These are phyloP conservation scores for Dromiciops gliroides DNA, from an alignment of 2,113 vertebrate genomes.

Conservation along the genomic window DNA sequence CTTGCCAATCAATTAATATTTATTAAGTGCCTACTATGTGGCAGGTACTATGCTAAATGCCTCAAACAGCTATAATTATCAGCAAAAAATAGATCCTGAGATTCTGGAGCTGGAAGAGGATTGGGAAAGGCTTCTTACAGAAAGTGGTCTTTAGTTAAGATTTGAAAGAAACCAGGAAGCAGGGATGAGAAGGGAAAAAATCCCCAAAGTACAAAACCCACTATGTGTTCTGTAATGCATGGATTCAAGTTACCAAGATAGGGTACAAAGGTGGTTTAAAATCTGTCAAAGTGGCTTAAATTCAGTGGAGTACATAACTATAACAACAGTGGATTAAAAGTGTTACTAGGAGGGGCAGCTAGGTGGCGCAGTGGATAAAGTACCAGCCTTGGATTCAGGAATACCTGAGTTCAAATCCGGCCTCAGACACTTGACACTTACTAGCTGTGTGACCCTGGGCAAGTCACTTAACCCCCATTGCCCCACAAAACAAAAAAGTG, in stretches of 20 bases:
- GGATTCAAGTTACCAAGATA: background rate
- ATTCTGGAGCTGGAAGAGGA: background rate
- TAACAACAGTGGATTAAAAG: background rate
- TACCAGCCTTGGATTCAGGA: too few relatives aligned
- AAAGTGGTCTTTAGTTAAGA: too few relatives aligned
- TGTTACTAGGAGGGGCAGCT: background rate
- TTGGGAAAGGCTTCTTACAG: too few relatives aligned
- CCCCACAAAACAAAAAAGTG: too few relatives aligned
- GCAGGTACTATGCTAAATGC: background rate
- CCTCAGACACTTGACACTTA: too few relatives aligned
- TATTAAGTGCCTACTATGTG: background rate
- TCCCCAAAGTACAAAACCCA: background rate
- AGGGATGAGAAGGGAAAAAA: too few relatives aligned
- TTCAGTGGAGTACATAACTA: background rate
- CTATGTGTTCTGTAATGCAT: background rate
- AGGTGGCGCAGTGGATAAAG: too few relatives aligned
- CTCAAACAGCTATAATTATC: accelerated
- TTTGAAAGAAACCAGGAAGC: too few relatives aligned
- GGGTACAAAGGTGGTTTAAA: background rate
- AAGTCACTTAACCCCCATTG: too few relatives aligned
- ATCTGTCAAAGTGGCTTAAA: background rate
- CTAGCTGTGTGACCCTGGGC: too few relatives aligned
- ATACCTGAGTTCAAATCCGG: too few relatives aligned
- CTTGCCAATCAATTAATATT: background rate
- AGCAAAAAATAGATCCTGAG: accelerated